phyloP scores from a whole-genome alignment of 2,113 vertebrate genomes.

The Rutilus rutilus region DNA sequence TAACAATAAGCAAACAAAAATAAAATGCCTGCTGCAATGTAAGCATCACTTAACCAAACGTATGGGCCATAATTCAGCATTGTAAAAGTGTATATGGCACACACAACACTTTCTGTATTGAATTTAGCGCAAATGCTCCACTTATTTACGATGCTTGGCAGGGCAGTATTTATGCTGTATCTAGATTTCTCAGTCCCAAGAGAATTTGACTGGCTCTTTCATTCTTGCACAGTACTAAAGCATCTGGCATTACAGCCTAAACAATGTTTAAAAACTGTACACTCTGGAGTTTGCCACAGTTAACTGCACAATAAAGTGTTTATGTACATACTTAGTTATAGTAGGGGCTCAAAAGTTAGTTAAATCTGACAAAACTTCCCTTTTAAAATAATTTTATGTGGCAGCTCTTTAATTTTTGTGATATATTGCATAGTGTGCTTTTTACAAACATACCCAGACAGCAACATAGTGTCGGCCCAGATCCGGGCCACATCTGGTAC shows the following conservation, averaged over 20 bases:
- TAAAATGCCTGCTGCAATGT: conserved; percentile 31
- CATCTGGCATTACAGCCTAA: conserved; percentile 6
- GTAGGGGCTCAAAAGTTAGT: neutral
- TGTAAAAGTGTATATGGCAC: neutral
- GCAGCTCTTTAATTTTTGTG: neutral
- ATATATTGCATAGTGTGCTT: neutral
- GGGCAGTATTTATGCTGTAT: neutral
- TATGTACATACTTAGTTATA: neutral
- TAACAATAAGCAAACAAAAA: conserved; percentile 16
- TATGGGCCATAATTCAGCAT: conserved; percentile 24
- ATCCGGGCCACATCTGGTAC: too few species aligned
- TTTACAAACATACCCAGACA: neutral
- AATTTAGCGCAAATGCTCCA: conserved; percentile 16
- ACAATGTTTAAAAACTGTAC: conserved; percentile 4
- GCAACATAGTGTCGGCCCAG: too few species aligned
- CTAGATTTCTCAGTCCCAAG: neutral
- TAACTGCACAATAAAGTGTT: neutral
- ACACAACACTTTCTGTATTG: conserved; percentile 22
- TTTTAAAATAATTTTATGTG: neutral
- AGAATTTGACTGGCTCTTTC: conserved; percentile 9
- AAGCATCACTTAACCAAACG: conserved; percentile 2
- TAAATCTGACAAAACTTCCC: neutral
- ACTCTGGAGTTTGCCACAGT: neutral
- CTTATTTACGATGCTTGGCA: conserved; percentile 34
- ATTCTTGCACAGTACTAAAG: neutral